A percentile compares a stretch with the other conserved stretches of the same genome.
These are phyloP conservation scores for Timema podura DNA, from an alignment of 2,888 invertebrate species.

Conservation along the genomic window DNA sequence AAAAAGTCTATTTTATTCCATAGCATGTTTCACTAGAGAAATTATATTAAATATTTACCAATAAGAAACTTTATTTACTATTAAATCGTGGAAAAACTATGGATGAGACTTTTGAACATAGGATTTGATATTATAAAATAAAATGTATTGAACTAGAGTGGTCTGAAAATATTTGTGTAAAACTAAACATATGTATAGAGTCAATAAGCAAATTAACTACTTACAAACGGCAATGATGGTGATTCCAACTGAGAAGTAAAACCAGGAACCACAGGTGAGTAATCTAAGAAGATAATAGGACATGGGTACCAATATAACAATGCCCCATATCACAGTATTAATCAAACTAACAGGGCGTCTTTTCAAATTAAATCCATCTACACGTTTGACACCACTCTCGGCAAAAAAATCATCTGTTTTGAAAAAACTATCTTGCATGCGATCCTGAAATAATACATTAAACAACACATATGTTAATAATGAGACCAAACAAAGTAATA, in stretches of 20 bases:
- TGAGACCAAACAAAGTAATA: background rate
- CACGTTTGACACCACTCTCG: constrained; percentile 65
- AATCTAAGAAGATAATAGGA: constrained; percentile 63
- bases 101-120: no score
- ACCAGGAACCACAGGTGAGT: constrained; percentile 66
- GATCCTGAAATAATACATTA: constrained; percentile 53
- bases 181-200: no score
- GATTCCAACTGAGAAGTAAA: constrained; percentile 64
- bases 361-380: constrained; percentile 54
- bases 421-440: constrained; percentile 67
- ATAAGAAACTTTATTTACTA: constrained; percentile 8
- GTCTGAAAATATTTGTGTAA: no score
- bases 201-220: constrained; percentile 45
- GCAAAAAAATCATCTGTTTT: constrained; percentile 76
- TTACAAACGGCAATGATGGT: constrained; percentile 72
- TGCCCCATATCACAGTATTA: constrained; percentile 68
- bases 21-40: constrained; percentile 9
- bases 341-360: constrained; percentile 63
- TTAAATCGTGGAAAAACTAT: no score
- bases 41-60: background rate
- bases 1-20: constrained; percentile 4
- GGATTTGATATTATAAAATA: no score
- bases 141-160: no score
- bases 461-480: constrained; percentile 16
- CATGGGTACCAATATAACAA: constrained; percentile 65